Evolutionary conservation across 2,888 invertebrate genomes (phyloP), one percentile per base, ranked within the genome.

Genomic region (Nipponacmea schrenckii): DNA sequence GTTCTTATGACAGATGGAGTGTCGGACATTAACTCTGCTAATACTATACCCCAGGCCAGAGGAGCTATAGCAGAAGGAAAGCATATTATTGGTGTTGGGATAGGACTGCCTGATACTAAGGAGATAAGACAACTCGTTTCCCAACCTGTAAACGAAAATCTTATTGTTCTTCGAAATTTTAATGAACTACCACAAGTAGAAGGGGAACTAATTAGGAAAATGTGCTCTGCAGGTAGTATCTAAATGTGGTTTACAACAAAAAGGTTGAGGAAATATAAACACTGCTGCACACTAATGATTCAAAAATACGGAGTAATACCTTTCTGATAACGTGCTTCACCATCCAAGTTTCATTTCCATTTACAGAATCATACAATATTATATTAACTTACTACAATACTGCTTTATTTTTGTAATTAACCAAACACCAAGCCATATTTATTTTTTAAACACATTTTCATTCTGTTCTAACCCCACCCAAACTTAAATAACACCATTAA

Each of bases 1-100:
- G 72, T 84, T 27, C 70, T 83, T 12, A 68, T 84, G 17, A 80
- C 83, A n/a, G 83, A 84, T 67, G 85, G 85, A 45, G 75, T 82
- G 14, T 85, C 85, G 10, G 82, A 83, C 72, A 79, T 84, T 45
- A 81, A 85, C 62, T 66, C 78, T 5, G 62, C 73, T 46, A 45
- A 74, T 63, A 84, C 84, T 0, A 73, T 83, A 24, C 79, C 81
- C 0, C 79, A 82, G 67, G 84, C 83, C 3, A 66, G 78, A 45
- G 12, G 2, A 14, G 78, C 78, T 17, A 63, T 76, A 39, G 64
- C 64, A 31, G 71, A 71, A 1, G 77, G 74, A 17, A 78, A 77
- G 45, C 75, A 77, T 66, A 74, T 82, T 8, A 81, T 76, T 69
- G 78, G 79, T 12, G 75, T 82, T 64, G 82, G 81, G 64, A 80